Evolutionary conservation across 2,888 invertebrate species (phyloP), one percentile per base, ranked within the genome.

Genomic region (Atherix ibis): DNA sequence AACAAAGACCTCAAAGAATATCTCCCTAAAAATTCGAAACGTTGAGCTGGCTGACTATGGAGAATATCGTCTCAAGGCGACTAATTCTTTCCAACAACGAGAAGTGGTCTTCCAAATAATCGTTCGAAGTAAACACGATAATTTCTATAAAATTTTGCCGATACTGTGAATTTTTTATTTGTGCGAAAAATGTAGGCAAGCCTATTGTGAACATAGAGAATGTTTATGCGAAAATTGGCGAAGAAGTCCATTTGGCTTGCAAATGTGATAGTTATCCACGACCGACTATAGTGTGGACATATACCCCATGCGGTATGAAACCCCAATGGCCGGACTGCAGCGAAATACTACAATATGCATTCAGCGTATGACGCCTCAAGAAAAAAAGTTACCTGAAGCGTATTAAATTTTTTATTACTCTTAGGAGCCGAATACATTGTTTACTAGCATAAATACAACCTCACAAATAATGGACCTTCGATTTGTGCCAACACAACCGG

Each of bases 211-310:
- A 46, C 2, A 49, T 73, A 40, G 40, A 48, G 0, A 44, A 52
- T 44, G 49, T 52, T 16, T 33, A 63, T 40, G 67, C 70, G 35
- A 48, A 62, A 26, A 51, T 57, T 4, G 60, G 66, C 12, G 49
- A 54, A 24, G 48, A 48, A 6, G 63, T 56, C 0, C 49, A 49
- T 17, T 48, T 76, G 4, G 47, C 50, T n/a, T 77, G 77, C 46
- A 47, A 47, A 6, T 68, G 68, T 2, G 53, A 56, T 12, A 70
- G 70, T 2, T 67, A 64, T 53, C 77, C 78, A 1, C 36, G 48
- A n/a, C 68, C 77, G 0, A 46, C 53, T 1, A 60, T 77, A 5
- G 50, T 56, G 4, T 78, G 76, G 73, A 51, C 43, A 6, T 70
- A 65, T 41, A 52, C 56, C 15, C 56, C 58, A 4, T 71, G 70